These are phyloP conservation scores for Sylvia atricapilla DNA, from an alignment of 2,113 vertebrate species.

Conservation along the genomic window DNA sequence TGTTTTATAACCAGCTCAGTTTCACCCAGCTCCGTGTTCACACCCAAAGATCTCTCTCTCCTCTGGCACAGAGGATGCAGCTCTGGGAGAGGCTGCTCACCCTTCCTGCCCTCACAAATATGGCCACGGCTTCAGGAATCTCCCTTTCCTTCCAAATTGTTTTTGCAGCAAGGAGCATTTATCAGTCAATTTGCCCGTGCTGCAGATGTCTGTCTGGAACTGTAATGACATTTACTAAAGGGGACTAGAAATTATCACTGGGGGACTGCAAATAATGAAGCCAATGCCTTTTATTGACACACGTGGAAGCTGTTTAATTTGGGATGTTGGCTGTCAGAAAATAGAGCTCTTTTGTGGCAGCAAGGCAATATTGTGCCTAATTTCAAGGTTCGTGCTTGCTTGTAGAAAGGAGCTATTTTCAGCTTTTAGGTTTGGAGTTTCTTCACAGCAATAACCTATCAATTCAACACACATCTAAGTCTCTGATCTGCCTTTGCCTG, in stretches of 20 bases:
- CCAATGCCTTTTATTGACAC: constrained; percentile 47
- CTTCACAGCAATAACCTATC: not conserved
- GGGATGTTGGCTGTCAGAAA: constrained; percentile 37
- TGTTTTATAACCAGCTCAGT: not conserved
- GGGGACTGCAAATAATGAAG: constrained; percentile 53
- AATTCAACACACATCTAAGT: not conserved
- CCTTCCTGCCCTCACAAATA: not conserved
- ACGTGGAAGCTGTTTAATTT: constrained; percentile 47
- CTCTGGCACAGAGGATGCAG: not conserved
- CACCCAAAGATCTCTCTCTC: not conserved
- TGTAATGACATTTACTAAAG: constrained; percentile 35
- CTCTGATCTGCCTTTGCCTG: not conserved
- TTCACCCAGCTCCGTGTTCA: not conserved
- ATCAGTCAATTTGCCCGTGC: not conserved
- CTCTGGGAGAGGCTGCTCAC: not conserved
- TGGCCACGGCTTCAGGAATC: not conserved
- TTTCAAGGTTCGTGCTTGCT: not conserved
- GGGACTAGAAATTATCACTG: constrained; percentile 25
- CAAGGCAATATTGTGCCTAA: not conserved
- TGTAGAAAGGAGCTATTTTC: not conserved
- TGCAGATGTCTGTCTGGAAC: constrained; percentile 46
- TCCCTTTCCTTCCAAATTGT: fast-evolving
- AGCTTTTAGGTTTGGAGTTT: not conserved
- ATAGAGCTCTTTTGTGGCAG: constrained; percentile 17
- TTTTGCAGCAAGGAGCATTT: not conserved